Conservation (phyloP, 2,888 invertebrate species). For the Macaria liturata region DNA sequence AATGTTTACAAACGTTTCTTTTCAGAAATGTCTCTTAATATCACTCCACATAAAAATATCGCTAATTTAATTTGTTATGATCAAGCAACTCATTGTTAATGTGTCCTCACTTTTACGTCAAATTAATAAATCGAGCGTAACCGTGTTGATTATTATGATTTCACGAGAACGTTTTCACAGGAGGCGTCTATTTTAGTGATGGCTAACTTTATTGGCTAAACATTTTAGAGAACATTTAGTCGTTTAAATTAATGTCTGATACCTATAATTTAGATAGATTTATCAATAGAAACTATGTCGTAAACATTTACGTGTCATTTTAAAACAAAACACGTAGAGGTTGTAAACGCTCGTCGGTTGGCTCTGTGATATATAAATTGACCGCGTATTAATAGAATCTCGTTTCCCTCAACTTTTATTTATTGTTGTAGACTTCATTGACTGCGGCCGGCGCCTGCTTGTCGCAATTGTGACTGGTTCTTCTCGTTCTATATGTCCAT, state of each 20-base stretch:
- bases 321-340: conserved; percentile 42
- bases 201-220: conserved; percentile 20
- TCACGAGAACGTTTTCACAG: conserved; percentile 12
- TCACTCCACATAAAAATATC: conserved; percentile 17
- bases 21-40: conserved; percentile 17
- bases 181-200: conserved; percentile 14
- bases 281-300: conserved; percentile 41
- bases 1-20: too few species aligned
- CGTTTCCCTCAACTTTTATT: conserved; percentile 70
- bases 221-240: conserved; percentile 32
- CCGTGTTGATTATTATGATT: conserved; percentile 19
- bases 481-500: conserved; percentile 75
- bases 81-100: conserved; percentile 7
- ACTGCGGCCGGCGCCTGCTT: conserved; percentile 72
- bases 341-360: conserved; percentile 42
- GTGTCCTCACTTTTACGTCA: conserved; percentile 8
- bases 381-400: conserved; percentile 58
- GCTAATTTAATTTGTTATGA: conserved; percentile 17
- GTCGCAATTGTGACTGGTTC: conserved; percentile 80
- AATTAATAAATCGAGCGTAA: conserved; percentile 19
- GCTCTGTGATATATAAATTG: conserved; percentile 47
- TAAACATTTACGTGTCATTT: conserved; percentile 43
- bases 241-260: conserved; percentile 37
- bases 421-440: conserved; percentile 75
- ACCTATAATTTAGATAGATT: conserved; percentile 38